phyloP scores from a whole-genome alignment of 1,140 invertebrate genomes.

The Pseudomyrmex cubaensis region DNA sequence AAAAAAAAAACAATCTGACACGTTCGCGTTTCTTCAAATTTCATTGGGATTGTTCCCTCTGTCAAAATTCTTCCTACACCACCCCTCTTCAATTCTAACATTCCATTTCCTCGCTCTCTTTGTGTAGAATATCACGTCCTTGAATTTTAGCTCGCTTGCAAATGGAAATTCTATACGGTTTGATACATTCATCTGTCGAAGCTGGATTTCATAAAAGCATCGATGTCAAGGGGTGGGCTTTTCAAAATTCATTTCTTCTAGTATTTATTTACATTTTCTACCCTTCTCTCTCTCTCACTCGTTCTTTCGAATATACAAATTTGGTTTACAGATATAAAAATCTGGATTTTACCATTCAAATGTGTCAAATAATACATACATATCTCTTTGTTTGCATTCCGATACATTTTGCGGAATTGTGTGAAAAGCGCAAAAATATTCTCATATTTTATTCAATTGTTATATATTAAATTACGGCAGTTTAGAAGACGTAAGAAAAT shows the following conservation, averaged over 20 bases:
- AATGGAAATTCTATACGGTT: conserved; percentile 48
- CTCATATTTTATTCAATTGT: background rate
- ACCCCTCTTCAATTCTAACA: conserved; percentile 36
- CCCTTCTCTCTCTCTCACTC: too few relatives aligned
- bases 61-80: conserved; percentile 20
- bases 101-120: background rate
- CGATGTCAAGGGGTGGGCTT: conserved; percentile 19
- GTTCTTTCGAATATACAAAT: conserved; percentile 15
- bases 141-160: conserved; percentile 15
- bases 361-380: background rate
- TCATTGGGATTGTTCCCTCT: conserved; percentile 24
- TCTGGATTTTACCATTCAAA: conserved; percentile 9
- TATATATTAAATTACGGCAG: background rate
- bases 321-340: conserved; percentile 43
- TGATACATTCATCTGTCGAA: conserved; percentile 50
- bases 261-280: conserved; percentile 45
- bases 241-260: conserved; percentile 55
- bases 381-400: background rate
- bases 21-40: too few relatives aligned
- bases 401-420: background rate
- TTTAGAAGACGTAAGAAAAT: background rate
- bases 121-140: conserved; percentile 27
- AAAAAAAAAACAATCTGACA: too few relatives aligned
- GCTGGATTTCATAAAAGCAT: conserved; percentile 51
- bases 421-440: background rate